phyloP scores from a whole-genome alignment of 1,140 invertebrate genomes.

The Laodelphax striatellus region DNA sequence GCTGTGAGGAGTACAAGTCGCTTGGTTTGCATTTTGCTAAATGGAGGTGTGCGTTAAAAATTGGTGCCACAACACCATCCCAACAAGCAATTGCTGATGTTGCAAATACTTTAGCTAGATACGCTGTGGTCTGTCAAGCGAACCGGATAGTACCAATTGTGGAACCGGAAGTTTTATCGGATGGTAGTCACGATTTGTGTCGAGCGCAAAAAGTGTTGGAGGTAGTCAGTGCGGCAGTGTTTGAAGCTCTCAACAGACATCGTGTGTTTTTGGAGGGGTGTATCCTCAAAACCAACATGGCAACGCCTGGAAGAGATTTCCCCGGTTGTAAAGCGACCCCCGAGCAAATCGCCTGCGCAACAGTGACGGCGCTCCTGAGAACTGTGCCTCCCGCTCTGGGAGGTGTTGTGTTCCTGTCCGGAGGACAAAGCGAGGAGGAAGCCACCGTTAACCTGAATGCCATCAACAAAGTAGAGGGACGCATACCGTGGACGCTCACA shows the following conservation, averaged over 20 bases:
- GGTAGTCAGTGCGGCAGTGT: constrained; percentile 49
- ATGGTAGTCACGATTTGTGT: constrained; percentile 53
- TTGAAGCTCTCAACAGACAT: constrained; percentile 58
- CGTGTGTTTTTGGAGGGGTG: constrained; percentile 60
- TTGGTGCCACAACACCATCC: constrained; percentile 46
- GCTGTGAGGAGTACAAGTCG: constrained; percentile 58
- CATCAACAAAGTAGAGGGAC: constrained; percentile 37
- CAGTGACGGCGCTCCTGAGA: constrained; percentile 48
- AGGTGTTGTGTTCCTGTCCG: constrained; percentile 57
- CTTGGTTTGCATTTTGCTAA: constrained; percentile 61
- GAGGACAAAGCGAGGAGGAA: constrained; percentile 59
- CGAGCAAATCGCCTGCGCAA: constrained; percentile 38
- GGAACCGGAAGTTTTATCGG: constrained; percentile 53
- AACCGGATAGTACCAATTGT: constrained; percentile 62
- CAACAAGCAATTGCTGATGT: constrained; percentile 53
- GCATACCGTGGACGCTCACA: constrained; percentile 52
- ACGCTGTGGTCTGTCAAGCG: constrained; percentile 57
- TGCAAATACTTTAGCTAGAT: constrained; percentile 57
- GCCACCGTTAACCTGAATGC: constrained; percentile 56
- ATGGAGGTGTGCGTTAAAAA: constrained; percentile 59
- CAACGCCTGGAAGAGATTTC: constrained; percentile 48
- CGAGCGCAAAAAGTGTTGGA: constrained; percentile 48
- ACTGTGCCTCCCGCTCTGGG: constrained; percentile 55
- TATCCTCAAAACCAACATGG: constrained; percentile 63
- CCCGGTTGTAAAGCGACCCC: constrained; percentile 22